Evolutionary conservation across 2,888 invertebrate genomes (phyloP), one percentile per base, ranked within the genome.

Genomic region (Mesoligia furuncula): DNA sequence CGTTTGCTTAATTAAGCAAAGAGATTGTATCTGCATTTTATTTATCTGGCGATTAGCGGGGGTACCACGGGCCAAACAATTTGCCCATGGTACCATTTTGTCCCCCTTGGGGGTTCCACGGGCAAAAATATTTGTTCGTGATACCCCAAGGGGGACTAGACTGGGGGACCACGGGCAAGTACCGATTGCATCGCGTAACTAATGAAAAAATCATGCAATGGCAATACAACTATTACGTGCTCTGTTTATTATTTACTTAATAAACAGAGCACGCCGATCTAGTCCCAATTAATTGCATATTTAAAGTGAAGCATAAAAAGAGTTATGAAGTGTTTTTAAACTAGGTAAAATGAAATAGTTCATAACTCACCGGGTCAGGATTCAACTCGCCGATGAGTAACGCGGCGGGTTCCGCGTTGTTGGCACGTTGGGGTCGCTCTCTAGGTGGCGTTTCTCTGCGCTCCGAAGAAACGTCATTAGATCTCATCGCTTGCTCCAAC

Each of bases 311-410:
- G 20, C 13, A 62, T 5, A 51, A 31, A 75, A 27, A 27, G 2
- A 51, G 24, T 76, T 20, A 77, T 11, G 15, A 24, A 20, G 20
- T 24, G 7, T 64, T 13, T 73, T 5, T 5, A 57, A 31, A 57
- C 1, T 17, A 17, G 4, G 1, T 1, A 39, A 51, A 77, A 59
- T 48, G 0, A 27, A 36, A 54, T 27, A 62, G 24, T 24, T 5
- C 20, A 17, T 2, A 8, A 72, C 93, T 93, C 67, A 96, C 96
- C 91, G 96, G 96, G 85, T 96, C 96, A 54, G 95, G 94, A 81
- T 95, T 94, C 76, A 95, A 83, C 79, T 96, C 96, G 79, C 95
- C 96, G 84, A 96, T 96, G 89, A 96, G 91, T 24, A 96, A 89
- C 45, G 96, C 96, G 64, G 96, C 95, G 69, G 96, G 95, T 80